These are phyloP conservation scores for Hydrolagus affinis DNA, from an alignment of 2,113 vertebrate species.

Conservation along the genomic window DNA sequence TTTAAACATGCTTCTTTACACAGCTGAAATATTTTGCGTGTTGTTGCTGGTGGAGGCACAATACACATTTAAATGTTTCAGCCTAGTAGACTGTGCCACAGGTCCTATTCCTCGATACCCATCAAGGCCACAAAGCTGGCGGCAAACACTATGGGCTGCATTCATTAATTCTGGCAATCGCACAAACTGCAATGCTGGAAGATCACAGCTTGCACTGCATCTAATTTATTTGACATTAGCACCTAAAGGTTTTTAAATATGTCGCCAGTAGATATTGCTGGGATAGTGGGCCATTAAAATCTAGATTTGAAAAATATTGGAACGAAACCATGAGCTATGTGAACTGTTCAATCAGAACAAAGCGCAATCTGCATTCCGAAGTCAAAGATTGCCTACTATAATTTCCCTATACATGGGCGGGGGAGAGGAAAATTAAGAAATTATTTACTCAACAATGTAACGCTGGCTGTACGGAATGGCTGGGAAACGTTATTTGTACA, in stretches of 20 bases:
- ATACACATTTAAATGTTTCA: background rate
- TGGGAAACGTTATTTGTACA: background rate
- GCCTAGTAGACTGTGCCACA: background rate
- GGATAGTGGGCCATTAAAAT: background rate
- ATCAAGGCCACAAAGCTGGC: background rate
- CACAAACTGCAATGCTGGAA: background rate
- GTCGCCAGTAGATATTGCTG: background rate
- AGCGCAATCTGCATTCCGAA: background rate
- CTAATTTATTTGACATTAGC: conserved; percentile 15
- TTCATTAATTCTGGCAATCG: background rate
- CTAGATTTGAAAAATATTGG: background rate
- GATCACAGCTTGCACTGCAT: background rate
- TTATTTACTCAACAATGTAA: background rate
- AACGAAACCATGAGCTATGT: background rate
- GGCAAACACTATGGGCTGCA: background rate
- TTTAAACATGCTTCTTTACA: background rate
- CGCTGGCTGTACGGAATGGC: background rate
- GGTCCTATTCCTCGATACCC: conserved; percentile 2
- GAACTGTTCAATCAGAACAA: background rate
- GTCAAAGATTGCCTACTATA: background rate
- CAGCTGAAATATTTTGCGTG: background rate
- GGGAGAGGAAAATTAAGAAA: background rate
- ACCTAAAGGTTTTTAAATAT: conserved; percentile 3
- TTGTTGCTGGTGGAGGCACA: background rate
- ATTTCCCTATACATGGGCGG: background rate